Conservation (phyloP, 2,113 vertebrate genomes). For the Eclectus roratus region DNA sequence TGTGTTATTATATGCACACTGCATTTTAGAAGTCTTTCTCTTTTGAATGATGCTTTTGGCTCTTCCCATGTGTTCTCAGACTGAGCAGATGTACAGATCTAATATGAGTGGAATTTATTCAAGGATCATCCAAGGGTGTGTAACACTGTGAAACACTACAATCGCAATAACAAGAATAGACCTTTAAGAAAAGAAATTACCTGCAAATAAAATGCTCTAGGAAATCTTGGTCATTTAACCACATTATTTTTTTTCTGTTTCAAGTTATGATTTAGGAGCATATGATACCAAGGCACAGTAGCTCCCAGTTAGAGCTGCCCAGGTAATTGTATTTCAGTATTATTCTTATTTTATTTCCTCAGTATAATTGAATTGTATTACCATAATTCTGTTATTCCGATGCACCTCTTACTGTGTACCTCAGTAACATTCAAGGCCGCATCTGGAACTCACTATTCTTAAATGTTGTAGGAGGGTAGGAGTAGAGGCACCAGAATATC, state of each 20-base stretch:
- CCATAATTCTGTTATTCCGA: conserved; percentile 81
- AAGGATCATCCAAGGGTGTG: neutral
- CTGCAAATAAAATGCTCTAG: conserved; percentile 12
- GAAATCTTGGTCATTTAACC: neutral
- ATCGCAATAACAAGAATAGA: neutral
- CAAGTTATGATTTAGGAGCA: conserved; percentile 18
- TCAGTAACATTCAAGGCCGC: conserved; percentile 58
- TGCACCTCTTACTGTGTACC: conserved; percentile 67
- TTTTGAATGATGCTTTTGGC: neutral
- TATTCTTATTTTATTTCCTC: conserved; percentile 47
- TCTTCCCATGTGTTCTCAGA: neutral
- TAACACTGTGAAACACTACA: neutral
- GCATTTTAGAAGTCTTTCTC: neutral
- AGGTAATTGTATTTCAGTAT: conserved; percentile 63
- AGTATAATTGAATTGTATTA: conserved; percentile 82
- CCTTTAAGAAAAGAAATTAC: neutral
- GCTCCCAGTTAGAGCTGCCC: conserved; percentile 52
- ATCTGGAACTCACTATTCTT: conserved; percentile 28
- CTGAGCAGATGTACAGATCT: neutral
- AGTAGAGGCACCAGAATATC: neutral
- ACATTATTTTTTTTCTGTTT: neutral
- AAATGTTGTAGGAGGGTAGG: neutral
- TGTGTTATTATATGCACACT: neutral
- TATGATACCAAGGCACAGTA: conserved; percentile 24
- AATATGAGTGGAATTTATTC: neutral